These are phyloP conservation scores for Schizothorax lantsangensis DNA, from an alignment of 2,797 vertebrate species.

Conservation along the genomic window DNA sequence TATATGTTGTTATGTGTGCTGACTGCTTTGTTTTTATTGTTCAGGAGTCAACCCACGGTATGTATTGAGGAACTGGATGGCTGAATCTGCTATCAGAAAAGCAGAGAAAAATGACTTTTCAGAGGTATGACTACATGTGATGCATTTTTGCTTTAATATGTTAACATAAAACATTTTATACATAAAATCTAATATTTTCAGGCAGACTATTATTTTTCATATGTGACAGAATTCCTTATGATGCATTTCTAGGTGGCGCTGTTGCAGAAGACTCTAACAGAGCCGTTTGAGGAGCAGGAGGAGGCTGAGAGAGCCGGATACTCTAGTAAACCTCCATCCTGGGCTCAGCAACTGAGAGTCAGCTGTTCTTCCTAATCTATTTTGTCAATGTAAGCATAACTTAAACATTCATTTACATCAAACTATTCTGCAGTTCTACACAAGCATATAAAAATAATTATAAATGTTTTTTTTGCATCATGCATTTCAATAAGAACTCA, in stretches of 20 bases:
- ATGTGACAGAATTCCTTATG: not conserved
- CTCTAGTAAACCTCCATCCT: constrained; percentile 72
- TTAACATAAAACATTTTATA: not conserved
- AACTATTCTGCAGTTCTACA: not conserved
- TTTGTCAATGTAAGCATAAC: not conserved
- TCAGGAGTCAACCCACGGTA: constrained; percentile 83
- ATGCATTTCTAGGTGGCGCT: constrained; percentile 72
- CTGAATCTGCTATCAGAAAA: constrained; percentile 81
- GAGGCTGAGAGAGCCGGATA: constrained; percentile 78
- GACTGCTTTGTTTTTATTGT: not conserved
- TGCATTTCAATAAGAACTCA: not conserved
- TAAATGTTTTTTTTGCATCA: too few species aligned
- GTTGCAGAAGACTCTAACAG: constrained; percentile 75
- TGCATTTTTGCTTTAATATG: not conserved
- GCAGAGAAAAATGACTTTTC: constrained; percentile 82
- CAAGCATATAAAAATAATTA: too few species aligned
- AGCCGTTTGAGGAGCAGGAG: constrained; percentile 76
- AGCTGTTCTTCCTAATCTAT: constrained; percentile 82
- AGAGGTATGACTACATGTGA: constrained; percentile 71
- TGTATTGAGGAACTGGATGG: constrained; percentile 86
- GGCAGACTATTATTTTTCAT: not conserved
- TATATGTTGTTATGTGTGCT: constrained; percentile 17
- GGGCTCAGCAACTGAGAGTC: constrained; percentile 79
- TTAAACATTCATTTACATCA: not conserved
- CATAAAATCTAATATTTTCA: not conserved